A percentile compares a stretch with the other conserved stretches of the same genome.
These are phyloP conservation scores for Platerodrilus igneus DNA, from an alignment of 2,888 invertebrate species.

Conservation along the genomic window DNA sequence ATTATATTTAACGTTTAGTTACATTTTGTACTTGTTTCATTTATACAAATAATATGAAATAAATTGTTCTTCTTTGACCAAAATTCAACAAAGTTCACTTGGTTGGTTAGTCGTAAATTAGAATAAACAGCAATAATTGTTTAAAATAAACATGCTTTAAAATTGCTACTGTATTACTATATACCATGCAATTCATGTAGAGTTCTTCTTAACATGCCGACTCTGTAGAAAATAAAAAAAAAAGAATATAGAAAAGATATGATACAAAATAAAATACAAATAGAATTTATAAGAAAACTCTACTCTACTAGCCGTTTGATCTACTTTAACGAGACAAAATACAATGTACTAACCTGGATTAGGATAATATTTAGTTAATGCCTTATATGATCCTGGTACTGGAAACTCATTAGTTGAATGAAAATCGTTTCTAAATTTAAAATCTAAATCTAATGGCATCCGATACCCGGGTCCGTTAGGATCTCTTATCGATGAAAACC, in stretches of 20 bases:
- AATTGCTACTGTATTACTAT: too few relatives aligned
- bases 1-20: too few relatives aligned
- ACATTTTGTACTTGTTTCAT: too few relatives aligned
- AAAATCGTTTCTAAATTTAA: slow-evolving; percentile 63
- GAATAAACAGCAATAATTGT: too few relatives aligned
- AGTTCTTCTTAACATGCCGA: slow-evolving; percentile 22
- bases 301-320: too few relatives aligned
- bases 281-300: too few relatives aligned
- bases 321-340: too few relatives aligned
- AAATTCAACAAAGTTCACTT: too few relatives aligned
- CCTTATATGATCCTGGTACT: slow-evolving; percentile 63
- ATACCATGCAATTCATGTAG: slow-evolving; percentile 30
- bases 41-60: too few relatives aligned
- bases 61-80: too few relatives aligned
- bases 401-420: slow-evolving; percentile 60
- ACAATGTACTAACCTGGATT: slow-evolving; percentile 55
- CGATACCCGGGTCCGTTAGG: slow-evolving; percentile 30
- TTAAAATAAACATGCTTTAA: too few relatives aligned
- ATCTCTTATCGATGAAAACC: slow-evolving; percentile 60
- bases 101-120: too few relatives aligned
- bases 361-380: slow-evolving; percentile 64
- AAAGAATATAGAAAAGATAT: slow-evolving; percentile 8
- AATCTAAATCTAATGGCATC: slow-evolving; percentile 58
- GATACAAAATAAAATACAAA: slow-evolving; percentile 6
- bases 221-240: slow-evolving; percentile 27